A percentile compares a stretch with the other conserved stretches of the same genome.
Conservation (phyloP, 2,113 vertebrate genomes). For the Syngnathoides biaculeatus region DNA sequence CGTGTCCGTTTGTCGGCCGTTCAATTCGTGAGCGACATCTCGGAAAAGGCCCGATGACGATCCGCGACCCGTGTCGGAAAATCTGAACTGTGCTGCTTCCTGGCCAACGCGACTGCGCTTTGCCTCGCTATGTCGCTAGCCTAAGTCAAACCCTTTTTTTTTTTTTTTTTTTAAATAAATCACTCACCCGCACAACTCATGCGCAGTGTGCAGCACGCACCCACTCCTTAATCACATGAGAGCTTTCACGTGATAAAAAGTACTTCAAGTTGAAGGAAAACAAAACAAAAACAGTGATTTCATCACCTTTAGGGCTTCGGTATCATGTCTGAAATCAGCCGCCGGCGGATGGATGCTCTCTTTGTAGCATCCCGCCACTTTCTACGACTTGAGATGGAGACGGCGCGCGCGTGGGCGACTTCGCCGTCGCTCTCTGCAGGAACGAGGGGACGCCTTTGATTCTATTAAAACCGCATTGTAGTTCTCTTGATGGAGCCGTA, state of each 20-base stretch:
- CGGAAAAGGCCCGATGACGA: neutral
- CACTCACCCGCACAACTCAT: conserved; percentile 48
- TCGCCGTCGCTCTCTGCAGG: conserved; percentile 41
- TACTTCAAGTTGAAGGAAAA: conserved; percentile 17
- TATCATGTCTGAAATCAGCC: conserved; percentile 27
- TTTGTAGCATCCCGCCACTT: conserved; percentile 35
- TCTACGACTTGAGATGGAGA: conserved; percentile 28
- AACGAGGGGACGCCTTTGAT: conserved; percentile 42
- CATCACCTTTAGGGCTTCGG: conserved; percentile 19
- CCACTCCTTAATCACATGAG: conserved; percentile 16
- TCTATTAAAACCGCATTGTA: conserved; percentile 51
- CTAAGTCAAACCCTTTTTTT: neutral
- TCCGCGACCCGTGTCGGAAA: neutral
- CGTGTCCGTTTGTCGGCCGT: too few species aligned
- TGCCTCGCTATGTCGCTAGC: neutral
- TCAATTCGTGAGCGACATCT: neutral
- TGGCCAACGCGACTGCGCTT: neutral
- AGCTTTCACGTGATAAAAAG: conserved; percentile 30
- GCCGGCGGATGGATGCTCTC: conserved; percentile 21
- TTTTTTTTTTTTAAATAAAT: too few species aligned
- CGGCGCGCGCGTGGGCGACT: conserved; percentile 25
- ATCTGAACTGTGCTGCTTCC: neutral
- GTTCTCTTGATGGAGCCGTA: conserved; percentile 56
- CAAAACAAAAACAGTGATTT: conserved; percentile 26
- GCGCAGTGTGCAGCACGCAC: conserved; percentile 25